These are phyloP conservation scores for Opisthocomus hoazin DNA, from an alignment of 2,113 vertebrate genomes.

Conservation along the genomic window DNA sequence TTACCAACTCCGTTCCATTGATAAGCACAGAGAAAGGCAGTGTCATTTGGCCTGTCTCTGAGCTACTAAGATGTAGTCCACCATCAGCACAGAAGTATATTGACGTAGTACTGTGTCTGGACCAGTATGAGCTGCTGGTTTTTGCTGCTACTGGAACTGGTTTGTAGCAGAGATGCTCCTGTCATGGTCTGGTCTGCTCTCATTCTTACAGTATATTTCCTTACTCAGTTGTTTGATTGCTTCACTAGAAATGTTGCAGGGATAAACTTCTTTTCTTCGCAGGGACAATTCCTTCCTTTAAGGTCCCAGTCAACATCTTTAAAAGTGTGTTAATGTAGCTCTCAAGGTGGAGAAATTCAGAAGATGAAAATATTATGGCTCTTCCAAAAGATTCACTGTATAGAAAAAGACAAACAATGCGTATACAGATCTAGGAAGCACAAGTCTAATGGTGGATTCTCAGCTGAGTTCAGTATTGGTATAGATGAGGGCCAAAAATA, in stretches of 20 bases:
- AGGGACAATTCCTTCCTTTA: background rate
- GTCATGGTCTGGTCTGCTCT: background rate
- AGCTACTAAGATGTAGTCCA: background rate
- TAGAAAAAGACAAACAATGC: background rate
- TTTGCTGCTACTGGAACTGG: background rate
- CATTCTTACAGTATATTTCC: background rate
- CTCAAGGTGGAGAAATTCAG: fast-evolving
- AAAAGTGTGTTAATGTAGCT: fast-evolving
- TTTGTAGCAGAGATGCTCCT: background rate
- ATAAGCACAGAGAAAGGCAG: background rate
- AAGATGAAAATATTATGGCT: background rate
- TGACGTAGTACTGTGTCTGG: background rate
- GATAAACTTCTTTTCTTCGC: background rate
- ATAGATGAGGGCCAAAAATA: background rate
- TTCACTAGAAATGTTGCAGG: background rate
- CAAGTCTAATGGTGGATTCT: background rate
- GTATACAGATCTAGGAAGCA: background rate
- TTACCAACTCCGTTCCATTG: background rate
- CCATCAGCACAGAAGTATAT: background rate
- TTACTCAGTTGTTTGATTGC: background rate
- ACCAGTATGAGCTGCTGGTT: background rate
- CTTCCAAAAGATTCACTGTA: background rate
- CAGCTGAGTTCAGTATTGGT: background rate
- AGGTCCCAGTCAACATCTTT: background rate
- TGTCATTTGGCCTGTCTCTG: background rate